A percentile compares a stretch with the other conserved stretches of the same genome.
Conservation (phyloP, 1,140 invertebrate genomes). For the Microplitis mediator region DNA sequence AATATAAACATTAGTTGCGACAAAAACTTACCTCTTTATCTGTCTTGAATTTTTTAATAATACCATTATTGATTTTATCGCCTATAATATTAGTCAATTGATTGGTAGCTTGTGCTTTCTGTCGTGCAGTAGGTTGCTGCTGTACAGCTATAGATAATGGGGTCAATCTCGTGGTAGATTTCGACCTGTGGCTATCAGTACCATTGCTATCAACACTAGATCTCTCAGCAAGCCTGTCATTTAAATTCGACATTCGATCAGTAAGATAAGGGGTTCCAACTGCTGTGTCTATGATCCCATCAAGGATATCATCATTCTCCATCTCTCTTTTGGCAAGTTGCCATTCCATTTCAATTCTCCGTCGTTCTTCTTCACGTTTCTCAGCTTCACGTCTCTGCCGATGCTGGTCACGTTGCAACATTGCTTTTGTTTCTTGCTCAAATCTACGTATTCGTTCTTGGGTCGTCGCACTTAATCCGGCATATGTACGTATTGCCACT, state of each 20-base stretch:
- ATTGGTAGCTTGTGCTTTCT: constrained; percentile 40
- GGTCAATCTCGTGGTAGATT: constrained; percentile 37
- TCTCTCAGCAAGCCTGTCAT: constrained; percentile 29
- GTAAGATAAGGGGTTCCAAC: constrained; percentile 43
- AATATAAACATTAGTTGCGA: neutral
- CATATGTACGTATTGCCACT: constrained; percentile 65
- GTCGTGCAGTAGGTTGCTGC: constrained; percentile 40
- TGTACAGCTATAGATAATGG: constrained; percentile 46
- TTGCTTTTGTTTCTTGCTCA: constrained; percentile 74
- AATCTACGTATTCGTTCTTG: constrained; percentile 72
- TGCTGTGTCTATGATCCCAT: constrained; percentile 62
- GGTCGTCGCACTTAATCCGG: constrained; percentile 66
- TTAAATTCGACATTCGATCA: constrained; percentile 39
- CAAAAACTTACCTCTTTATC: constrained; percentile 52
- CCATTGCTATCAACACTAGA: constrained; percentile 3
- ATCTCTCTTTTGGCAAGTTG: constrained; percentile 68
- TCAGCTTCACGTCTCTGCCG: constrained; percentile 57
- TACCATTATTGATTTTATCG: constrained; percentile 47
- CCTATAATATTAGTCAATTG: constrained; percentile 40
- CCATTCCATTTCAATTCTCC: constrained; percentile 68
- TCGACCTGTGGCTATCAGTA: constrained; percentile 31
- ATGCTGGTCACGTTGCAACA: constrained; percentile 67
- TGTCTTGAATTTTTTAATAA: constrained; percentile 61
- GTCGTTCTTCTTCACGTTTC: constrained; percentile 63
- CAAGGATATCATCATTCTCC: constrained; percentile 69